Evolutionary conservation across 2,888 invertebrate genomes (phyloP), one percentile per base, ranked within the genome.

Genomic region (Ptychoptera albimana): DNA sequence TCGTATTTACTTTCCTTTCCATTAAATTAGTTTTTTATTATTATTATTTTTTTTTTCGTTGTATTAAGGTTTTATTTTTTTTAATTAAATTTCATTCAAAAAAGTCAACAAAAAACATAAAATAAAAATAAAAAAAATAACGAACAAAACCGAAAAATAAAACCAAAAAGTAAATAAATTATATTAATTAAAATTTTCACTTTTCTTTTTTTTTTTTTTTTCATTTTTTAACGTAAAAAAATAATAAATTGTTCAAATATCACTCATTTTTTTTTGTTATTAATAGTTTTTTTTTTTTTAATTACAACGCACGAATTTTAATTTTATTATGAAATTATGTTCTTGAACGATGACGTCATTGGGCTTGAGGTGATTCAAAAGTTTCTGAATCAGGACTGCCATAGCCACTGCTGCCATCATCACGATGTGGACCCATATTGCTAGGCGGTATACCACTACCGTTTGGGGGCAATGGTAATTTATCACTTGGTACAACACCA

Each of bases 401-500:
- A 67, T 83, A 83, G 2, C 83, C 83, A 60, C 81, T 82, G 56
- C 81, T 81, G 16, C 79, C 79, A 61, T 82, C 83, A 55, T 82
- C 82, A 30, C 64, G 55, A 46, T 52, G 56, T 15, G 41, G 41
- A 10, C 41, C 41, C 41, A 41, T 32, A 34, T 41, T 41, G 29
- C 32, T 41, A 13, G 41, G 41, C 32, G 41, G 44, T 42, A 42
- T 39, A 37, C 14, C 38, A 38, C 11, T 15, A 15, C 13, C 37
- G 30, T 43, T 16, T 32, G 37, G 38, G 9, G 1, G 68, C 70
- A 50, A 66, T 69, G 38, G 41, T 11, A 41, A n/a, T 64, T 69
- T 58, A 67, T 67, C 1, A 64, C 67, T 2, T 63, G 68, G 32
- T 59, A 66, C 46, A 68, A 69, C 53, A 69, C 67, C 43, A 68